A percentile compares a stretch with the other conserved stretches of the same genome.
These are phyloP conservation scores for Potorous gilbertii DNA, from an alignment of 2,797 vertebrate species.

Conservation along the genomic window DNA sequence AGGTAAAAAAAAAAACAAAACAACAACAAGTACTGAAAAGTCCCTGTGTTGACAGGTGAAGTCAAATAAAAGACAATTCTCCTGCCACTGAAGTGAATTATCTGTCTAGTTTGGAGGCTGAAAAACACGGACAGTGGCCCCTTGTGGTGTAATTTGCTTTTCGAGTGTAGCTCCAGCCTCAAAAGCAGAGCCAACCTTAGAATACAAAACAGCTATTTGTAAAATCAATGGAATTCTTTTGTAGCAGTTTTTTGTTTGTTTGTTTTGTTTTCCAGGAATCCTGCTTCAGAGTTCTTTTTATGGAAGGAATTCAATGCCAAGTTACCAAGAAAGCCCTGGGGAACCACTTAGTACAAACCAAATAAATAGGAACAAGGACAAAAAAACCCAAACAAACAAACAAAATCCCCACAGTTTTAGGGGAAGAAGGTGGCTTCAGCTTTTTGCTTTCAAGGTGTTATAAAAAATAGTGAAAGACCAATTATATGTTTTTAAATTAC, in stretches of 20 bases:
- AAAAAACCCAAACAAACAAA: neutral
- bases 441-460: constrained; percentile 15
- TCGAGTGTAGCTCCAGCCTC: constrained; percentile 1
- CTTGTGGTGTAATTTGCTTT: neutral
- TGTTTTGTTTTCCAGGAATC: constrained; percentile 26
- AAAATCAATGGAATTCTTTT: constrained; percentile 37
- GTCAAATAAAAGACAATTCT: constrained; percentile 15
- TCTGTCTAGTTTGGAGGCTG: neutral
- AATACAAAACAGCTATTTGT: constrained; percentile 37
- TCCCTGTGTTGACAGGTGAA: constrained; percentile 1
- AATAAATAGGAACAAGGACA: neutral
- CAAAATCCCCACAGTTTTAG: constrained; percentile 15
- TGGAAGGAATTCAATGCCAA: constrained; percentile 43
- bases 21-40: neutral
- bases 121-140: neutral
- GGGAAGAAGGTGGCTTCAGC: constrained; percentile 32
- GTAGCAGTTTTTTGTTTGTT: constrained; percentile 27
- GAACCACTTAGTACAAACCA: neutral
- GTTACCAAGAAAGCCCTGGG: constrained; percentile 23
- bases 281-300: constrained; percentile 16
- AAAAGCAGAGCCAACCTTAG: neutral
- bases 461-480: constrained; percentile 19
- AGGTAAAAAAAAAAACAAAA: neutral
- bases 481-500: neutral
- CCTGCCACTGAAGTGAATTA: neutral